Evolutionary conservation across 2,888 invertebrate species (phyloP).

Genomic region (Agriopis aurantiaria): DNA sequence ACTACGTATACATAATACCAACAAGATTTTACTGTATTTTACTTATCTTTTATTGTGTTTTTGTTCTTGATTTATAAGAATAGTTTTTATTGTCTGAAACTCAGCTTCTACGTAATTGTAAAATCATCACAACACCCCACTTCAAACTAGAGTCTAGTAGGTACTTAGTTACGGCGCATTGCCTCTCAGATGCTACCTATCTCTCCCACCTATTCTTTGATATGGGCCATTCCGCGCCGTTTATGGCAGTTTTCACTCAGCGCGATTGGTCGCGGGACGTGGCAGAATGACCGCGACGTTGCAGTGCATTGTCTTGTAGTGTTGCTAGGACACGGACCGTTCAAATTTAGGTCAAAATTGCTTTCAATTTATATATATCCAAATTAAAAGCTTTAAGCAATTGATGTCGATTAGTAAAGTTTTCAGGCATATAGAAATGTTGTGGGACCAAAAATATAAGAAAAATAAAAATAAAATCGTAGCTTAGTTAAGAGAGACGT

Average conservation of each 20-base stretch:
- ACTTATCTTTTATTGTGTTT: too few species aligned
- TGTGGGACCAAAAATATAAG: too few species aligned
- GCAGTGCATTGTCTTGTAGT: conserved; percentile 77
- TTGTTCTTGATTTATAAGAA: too few species aligned
- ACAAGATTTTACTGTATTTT: too few species aligned
- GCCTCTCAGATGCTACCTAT: conserved; percentile 51
- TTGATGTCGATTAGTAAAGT: neutral
- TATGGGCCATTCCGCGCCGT: conserved; percentile 62
- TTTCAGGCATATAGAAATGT: neutral
- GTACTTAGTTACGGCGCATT: conserved; percentile 45
- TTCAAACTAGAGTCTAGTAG: conserved; percentile 34
- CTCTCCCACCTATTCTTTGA: conserved; percentile 52
- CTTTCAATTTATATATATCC: conserved; percentile 46
- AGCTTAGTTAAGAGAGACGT: too few species aligned
- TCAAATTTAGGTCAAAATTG: conserved; percentile 49
- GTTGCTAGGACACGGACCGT: conserved; percentile 48
- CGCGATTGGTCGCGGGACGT: conserved; percentile 73
- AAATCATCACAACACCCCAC: conserved; percentile 8
- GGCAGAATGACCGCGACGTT: conserved; percentile 63
- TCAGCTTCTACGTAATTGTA: neutral
- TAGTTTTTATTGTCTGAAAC: too few species aligned
- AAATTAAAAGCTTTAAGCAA: neutral
- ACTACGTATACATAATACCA: too few species aligned
- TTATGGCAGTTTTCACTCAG: conserved; percentile 85
- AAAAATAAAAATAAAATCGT: neutral